Percentiles rank a stretch among this genome's conserved stretches.
Conservation (phyloP, 2,797 vertebrate genomes). For the Leuciscus waleckii region DNA sequence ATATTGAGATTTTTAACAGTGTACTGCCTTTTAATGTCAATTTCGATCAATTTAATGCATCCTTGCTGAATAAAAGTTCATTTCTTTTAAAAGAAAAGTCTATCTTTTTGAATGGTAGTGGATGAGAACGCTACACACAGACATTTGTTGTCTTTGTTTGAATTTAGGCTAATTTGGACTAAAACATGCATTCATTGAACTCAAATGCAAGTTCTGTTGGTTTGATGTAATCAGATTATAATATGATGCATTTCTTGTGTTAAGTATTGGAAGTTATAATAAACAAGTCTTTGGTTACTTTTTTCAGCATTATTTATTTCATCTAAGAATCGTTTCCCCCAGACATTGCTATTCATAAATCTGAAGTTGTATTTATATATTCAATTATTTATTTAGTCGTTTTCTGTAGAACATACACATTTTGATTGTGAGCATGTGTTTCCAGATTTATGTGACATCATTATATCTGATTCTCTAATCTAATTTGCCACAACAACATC, state of each 20-base stretch:
- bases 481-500: slow-evolving; percentile 61
- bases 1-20: background rate
- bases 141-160: background rate
- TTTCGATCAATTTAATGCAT: background rate
- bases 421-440: slow-evolving; percentile 50
- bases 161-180: background rate
- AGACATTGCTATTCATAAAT: slow-evolving; percentile 13
- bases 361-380: slow-evolving; percentile 42
- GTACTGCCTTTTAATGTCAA: background rate
- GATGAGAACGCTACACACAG: background rate
- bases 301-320: slow-evolving; percentile 1
- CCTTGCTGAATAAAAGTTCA: too few relatives aligned
- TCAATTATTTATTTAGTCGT: slow-evolving; percentile 16
- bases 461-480: slow-evolving; percentile 57
- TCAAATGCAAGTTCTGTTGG: background rate
- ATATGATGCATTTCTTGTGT: background rate
- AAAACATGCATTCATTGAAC: background rate
- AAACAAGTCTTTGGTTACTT: background rate
- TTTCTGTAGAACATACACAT: slow-evolving; percentile 13
- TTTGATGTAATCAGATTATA: background rate
- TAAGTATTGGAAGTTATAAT: background rate
- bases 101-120: background rate
- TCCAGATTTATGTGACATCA: slow-evolving; percentile 44
- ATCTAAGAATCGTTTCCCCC: background rate
- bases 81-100: background rate